These are phyloP conservation scores for Tineola bisselliella DNA, from an alignment of 2,888 invertebrate genomes.

Conservation along the genomic window DNA sequence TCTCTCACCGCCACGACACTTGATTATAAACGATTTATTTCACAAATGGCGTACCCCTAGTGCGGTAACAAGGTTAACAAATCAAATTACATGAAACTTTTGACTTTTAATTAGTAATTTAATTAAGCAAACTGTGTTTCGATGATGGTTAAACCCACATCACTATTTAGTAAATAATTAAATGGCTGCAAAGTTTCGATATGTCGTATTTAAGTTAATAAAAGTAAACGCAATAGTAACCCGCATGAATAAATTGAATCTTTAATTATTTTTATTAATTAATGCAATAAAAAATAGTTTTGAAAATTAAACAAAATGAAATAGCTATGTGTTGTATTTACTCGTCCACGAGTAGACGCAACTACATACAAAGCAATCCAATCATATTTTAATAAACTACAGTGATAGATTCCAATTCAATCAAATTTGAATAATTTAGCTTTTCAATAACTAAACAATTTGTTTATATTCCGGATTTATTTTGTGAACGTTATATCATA, in stretches of 20 bases:
- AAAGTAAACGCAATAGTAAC: too few relatives aligned
- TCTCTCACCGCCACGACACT: constrained; percentile 22
- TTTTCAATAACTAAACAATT: not conserved
- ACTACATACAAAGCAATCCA: too few relatives aligned
- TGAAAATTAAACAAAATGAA: too few relatives aligned
- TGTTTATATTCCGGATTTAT: not conserved
- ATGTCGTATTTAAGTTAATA: too few relatives aligned
- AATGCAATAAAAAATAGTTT: too few relatives aligned
- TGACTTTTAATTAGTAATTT: not conserved
- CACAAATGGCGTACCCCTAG: constrained; percentile 32
- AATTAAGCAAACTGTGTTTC: not conserved
- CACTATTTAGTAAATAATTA: not conserved
- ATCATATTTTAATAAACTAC: not conserved
- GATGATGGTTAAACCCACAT: not conserved
- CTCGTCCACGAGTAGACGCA: too few relatives aligned
- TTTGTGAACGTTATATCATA: constrained; percentile 16
- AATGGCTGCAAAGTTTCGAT: not conserved
- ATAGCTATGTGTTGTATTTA: too few relatives aligned
- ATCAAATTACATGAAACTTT: not conserved
- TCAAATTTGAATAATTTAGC: not conserved
- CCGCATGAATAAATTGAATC: too few relatives aligned
- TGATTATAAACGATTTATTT: constrained; percentile 67
- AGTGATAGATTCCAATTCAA: not conserved
- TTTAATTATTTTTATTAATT: too few relatives aligned
- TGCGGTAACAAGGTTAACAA: not conserved